Evolutionary conservation across 2,888 invertebrate genomes (phyloP).

Genomic region (Cheilosia impressa): DNA sequence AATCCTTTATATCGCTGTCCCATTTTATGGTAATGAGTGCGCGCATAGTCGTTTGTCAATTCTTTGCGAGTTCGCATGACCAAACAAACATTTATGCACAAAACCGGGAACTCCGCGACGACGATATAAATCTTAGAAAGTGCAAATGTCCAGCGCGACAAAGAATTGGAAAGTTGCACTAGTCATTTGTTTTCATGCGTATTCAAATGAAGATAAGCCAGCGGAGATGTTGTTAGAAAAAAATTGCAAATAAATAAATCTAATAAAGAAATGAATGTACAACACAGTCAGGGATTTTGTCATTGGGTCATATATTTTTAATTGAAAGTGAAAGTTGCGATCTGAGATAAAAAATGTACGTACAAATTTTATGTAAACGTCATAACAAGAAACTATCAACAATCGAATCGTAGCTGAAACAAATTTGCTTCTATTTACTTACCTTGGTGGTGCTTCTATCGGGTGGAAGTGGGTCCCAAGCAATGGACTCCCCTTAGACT

Average conservation of each 20-base stretch:
- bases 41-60: conserved; percentile 53
- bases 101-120: conserved; percentile 32
- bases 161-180: conserved; percentile 70
- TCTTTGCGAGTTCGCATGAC: conserved; percentile 7
- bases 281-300: conserved; percentile 10
- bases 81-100: conserved; percentile 23
- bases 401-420: background rate
- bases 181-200: conserved; percentile 46
- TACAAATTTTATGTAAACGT: too few relatives aligned
- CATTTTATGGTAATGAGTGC: conserved; percentile 61
- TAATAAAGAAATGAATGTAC: background rate
- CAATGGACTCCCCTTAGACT: background rate
- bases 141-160: conserved; percentile 63
- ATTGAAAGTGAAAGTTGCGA: too few relatives aligned
- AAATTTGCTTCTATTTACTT: background rate
- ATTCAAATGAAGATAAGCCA: conserved; percentile 52
- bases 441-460: background rate
- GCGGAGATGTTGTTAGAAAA: background rate
- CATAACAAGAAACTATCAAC: too few relatives aligned
- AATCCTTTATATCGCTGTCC: conserved; percentile 16
- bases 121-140: conserved; percentile 72
- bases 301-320: background rate
- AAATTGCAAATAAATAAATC: background rate
- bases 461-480: too few relatives aligned
- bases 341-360: too few relatives aligned